Base-by-base conservation (phyloP, 2,113 vertebrate genomes). In the Callipepla squamata region DNA sequence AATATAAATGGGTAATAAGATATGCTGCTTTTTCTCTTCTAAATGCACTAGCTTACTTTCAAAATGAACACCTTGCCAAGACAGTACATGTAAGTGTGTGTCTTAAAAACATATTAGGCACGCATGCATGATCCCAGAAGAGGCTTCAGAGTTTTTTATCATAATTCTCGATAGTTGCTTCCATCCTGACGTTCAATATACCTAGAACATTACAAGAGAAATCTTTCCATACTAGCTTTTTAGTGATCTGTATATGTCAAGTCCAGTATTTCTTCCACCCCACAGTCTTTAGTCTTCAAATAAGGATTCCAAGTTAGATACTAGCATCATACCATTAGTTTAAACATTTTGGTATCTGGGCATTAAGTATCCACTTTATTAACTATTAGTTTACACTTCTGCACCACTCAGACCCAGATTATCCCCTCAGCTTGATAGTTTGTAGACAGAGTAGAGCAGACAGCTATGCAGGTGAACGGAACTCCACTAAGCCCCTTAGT, bases 231-330 rank as follows among this genome's bases (percentile, higher is more conserved):
- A 30, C 5, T 63, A 30, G 7, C 4, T 75, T 81, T 75, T 63
- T 90, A 53, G 34, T 70, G 20, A 6, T 58, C 23, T 93, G 13
- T 51, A 3, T 47, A n/a, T 26, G 20, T 66, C 36, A 86, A 83
- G 72, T 6, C 13, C 4, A 38, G 1, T 4, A 23, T 0, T 1
- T 14, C 12, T 73, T 30, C 26, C 19, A 48, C 11, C 3, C n/a
- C 28, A 8, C 63, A 53, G 0, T 18, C 5, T 61, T 20, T 55
- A 63, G 14, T 47, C 34, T 40, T 55, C 22, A 20, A 4, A 72
- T 63, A 50, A 61, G 20, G 36, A 72, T 50, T 79, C 22, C 58
- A 30, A 18, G 17, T 67, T 36, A n/a, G 45, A 48, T 36, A 55
- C 12, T 19, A 63, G 28, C 17, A 47, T 17, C 18, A 25, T 53